Evolutionary conservation across 2,113 vertebrate species (phyloP), one percentile per base, ranked within the genome.

Genomic region (Pyrgilauda ruficollis): DNA sequence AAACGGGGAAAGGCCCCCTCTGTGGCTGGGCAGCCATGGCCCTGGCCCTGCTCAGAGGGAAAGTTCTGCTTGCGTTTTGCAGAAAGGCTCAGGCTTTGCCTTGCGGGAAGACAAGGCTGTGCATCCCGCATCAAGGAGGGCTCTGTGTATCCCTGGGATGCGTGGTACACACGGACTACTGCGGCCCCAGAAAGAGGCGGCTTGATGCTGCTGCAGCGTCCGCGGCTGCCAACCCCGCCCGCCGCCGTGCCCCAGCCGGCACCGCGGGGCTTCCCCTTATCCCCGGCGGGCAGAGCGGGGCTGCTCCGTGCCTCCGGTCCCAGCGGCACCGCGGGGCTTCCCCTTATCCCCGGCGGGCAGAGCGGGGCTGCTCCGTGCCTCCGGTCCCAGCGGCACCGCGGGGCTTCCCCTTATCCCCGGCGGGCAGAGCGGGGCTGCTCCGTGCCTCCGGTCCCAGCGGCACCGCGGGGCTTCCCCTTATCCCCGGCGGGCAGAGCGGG

Each of bases 101-200:
- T 33, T 55, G 27, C 2, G 24, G 52, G 43, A 59, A 31, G 46
- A 28, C 26, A n/a, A 23, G 12, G 30, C 13, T 23, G 37, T 44
- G 0, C 17, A 53, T 3, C 61, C 31, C 23, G 52, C 39, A 28
- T 27, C 24, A 3, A 26, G 44, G 18, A 55, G 10, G 35, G 35
- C 9, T n/a, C 55, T 74, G 28, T 64, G 21, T 19, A 52, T 26
- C 18, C 4, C 4, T 23, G 37, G 31, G 33, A 72, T 16, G 37
- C 24, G 0, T 0, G 5, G 49, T n/a, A 20, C 30, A 1, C 58
- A 16, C 12, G 4, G 27, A 5, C 6, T 4, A 47, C 10, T 9
- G 43, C 1, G 20, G 21, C 8, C 16, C 2, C 1, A 30, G 13
- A 28, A 31, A 31, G 37, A 15, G 14, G 7, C 0, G 8, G n/a